Evolutionary conservation across 2,888 invertebrate species (phyloP).

Genomic region (Anoplius nigerrimus): DNA sequence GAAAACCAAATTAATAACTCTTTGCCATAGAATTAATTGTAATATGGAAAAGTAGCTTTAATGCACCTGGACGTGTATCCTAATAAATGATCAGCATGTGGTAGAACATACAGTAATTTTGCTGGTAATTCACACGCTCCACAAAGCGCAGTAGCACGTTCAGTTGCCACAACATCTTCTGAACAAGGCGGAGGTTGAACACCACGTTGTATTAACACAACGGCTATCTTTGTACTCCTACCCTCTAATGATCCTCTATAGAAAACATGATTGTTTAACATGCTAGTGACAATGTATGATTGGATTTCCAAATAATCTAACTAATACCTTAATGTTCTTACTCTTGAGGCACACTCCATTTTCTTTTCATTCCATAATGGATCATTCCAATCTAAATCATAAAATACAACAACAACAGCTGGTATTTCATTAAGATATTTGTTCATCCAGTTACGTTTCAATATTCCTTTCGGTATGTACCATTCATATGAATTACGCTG

Average conservation of each 20-base stretch:
- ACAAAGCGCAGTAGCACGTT: slow-evolving; percentile 93
- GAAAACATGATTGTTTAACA: slow-evolving; percentile 35
- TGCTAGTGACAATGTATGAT: slow-evolving; percentile 2
- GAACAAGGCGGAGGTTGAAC: slow-evolving; percentile 85
- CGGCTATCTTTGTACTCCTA: slow-evolving; percentile 85
- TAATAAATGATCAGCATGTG: slow-evolving; percentile 90
- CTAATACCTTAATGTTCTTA: slow-evolving; percentile 84
- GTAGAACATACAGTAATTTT: slow-evolving; percentile 94
- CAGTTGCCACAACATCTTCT: slow-evolving; percentile 90
- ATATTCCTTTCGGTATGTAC: slow-evolving; percentile 95
- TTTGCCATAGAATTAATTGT: background rate
- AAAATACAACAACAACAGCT: slow-evolving; percentile 94
- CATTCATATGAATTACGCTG: slow-evolving; percentile 93
- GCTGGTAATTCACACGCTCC: slow-evolving; percentile 93
- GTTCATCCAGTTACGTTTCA: slow-evolving; percentile 96
- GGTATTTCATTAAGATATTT: slow-evolving; percentile 95
- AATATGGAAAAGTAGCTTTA: slow-evolving; percentile 19
- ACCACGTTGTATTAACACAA: slow-evolving; percentile 93
- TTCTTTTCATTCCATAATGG: slow-evolving; percentile 95
- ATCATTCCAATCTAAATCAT: slow-evolving; percentile 98
- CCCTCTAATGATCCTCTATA: slow-evolving; percentile 83
- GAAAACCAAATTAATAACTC: slow-evolving; percentile 15
- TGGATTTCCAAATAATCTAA: background rate
- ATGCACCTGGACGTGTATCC: slow-evolving; percentile 80
- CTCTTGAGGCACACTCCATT: slow-evolving; percentile 92